A percentile compares a stretch with the other conserved stretches of the same genome.
phyloP scores from a whole-genome alignment of 2,888 invertebrate genomes.

The Leptinotarsa juncta region DNA sequence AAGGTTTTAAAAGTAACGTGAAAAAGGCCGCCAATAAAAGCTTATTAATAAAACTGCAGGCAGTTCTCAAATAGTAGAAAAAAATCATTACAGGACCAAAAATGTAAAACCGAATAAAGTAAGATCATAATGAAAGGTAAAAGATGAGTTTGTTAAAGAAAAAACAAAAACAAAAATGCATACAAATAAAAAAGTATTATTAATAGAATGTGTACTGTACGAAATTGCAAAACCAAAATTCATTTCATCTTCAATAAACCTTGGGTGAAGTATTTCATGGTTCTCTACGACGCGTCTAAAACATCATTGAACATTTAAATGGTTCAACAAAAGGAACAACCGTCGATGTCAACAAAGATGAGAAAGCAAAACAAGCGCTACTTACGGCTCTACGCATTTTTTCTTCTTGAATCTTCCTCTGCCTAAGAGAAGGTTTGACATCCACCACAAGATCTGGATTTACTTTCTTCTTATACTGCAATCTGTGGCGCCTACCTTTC shows the following conservation, averaged over 20 bases:
- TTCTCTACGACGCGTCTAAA: conserved; percentile 52
- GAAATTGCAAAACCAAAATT: conserved; percentile 51
- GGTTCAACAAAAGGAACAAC: conserved; percentile 53
- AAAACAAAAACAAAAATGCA: not conserved
- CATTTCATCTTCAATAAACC: conserved; percentile 41
- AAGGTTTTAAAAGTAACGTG: too few species aligned
- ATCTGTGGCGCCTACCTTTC: conserved; percentile 95
- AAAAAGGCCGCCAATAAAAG: too few species aligned
- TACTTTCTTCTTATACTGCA: conserved; percentile 97
- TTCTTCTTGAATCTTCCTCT: conserved; percentile 86
- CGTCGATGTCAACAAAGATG: conserved; percentile 38
- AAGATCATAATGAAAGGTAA: too few species aligned
- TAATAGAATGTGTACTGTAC: conserved; percentile 29
- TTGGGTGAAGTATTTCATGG: conserved; percentile 48
- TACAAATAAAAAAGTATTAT: not conserved
- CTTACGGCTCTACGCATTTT: conserved; percentile 82
- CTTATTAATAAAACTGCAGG: too few species aligned
- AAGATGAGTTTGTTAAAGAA: not conserved
- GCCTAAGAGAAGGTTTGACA: conserved; percentile 92
- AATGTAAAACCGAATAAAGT: too few species aligned
- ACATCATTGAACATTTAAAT: conserved; percentile 46
- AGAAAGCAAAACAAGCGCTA: conserved; percentile 26
- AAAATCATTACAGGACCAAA: too few species aligned
- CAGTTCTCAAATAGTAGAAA: too few species aligned
- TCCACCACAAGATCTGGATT: conserved; percentile 95